Percentiles rank a stretch among this genome's conserved stretches.
These are phyloP conservation scores for Drosophila orosa DNA, from an alignment of 1,140 invertebrate genomes.

Conservation along the genomic window DNA sequence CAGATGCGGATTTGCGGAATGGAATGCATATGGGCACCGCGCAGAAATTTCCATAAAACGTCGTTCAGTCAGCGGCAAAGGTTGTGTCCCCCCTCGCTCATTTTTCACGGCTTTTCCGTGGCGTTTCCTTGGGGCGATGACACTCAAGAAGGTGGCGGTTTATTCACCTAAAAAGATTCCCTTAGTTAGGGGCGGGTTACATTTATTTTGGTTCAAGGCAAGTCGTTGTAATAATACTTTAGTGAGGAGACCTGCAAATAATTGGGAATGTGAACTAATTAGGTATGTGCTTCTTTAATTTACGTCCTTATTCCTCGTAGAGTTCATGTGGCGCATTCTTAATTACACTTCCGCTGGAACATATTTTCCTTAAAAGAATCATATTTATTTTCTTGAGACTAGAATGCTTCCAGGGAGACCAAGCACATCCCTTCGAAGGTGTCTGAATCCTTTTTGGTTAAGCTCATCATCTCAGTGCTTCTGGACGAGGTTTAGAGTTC, in stretches of 20 bases:
- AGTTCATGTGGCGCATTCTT: no score
- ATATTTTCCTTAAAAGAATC: not conserved
- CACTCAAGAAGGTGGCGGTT: conserved; percentile 5
- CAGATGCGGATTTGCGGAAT: conserved; percentile 75
- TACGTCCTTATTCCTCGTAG: no score
- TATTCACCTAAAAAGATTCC: not conserved
- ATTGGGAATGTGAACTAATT: not conserved
- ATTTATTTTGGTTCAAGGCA: not conserved
- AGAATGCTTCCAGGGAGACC: not conserved
- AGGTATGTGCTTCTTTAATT: no score
- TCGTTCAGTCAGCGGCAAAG: conserved; percentile 64
- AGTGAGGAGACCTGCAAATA: not conserved
- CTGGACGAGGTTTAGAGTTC: conserved; percentile 9
- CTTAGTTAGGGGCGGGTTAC: not conserved
- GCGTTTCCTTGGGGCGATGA: not conserved
- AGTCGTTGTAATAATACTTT: not conserved
- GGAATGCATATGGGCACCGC: conserved; percentile 70
- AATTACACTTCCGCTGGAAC: not conserved
- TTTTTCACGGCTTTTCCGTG: conserved; percentile 53
- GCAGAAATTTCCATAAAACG: conserved; percentile 72
- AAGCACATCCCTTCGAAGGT: not conserved
- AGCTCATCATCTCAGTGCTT: not conserved
- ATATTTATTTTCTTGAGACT: not conserved
- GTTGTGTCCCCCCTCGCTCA: conserved; percentile 30
- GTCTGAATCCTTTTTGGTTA: not conserved